A percentile compares a stretch with the other conserved stretches of the same genome.
These are phyloP conservation scores for Felis chaus DNA, from an alignment of 2,113 vertebrate genomes.

Conservation along the genomic window DNA sequence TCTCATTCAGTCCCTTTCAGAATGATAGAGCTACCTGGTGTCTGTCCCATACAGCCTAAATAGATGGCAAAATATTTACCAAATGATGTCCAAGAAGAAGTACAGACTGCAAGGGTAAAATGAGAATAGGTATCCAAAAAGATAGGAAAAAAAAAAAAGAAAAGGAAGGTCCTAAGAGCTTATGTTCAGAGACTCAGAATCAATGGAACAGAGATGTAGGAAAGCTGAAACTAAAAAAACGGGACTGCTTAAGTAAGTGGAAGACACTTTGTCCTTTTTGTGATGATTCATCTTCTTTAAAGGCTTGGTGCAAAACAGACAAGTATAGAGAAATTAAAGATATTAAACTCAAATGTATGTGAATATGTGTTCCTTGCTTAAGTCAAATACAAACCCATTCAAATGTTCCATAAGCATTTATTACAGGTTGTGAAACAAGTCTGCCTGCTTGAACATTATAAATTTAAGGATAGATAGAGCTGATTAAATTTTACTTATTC, in stretches of 20 bases:
- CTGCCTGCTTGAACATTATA: background rate
- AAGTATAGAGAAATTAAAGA: background rate
- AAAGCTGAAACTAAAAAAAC: background rate
- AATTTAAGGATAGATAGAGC: background rate
- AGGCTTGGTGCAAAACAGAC: background rate
- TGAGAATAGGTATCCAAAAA: background rate
- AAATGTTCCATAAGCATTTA: background rate
- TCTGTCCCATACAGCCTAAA: background rate
- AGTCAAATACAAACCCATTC: background rate
- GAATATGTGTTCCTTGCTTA: background rate
- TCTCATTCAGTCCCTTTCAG: background rate
- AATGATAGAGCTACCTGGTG: background rate
- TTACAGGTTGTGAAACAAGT: background rate
- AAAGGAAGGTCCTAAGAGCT: background rate
- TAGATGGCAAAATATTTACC: background rate
- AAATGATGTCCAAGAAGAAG: background rate
- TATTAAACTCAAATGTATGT: background rate
- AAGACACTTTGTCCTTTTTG: background rate
- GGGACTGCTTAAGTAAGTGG: background rate
- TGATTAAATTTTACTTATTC: background rate
- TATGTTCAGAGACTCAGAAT: background rate
- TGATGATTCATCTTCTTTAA: background rate
- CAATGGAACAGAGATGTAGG: background rate
- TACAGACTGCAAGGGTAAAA: background rate
- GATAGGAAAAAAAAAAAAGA: background rate